Evolutionary conservation across 2,888 invertebrate genomes (phyloP).

Genomic region (Cephus spinipes): DNA sequence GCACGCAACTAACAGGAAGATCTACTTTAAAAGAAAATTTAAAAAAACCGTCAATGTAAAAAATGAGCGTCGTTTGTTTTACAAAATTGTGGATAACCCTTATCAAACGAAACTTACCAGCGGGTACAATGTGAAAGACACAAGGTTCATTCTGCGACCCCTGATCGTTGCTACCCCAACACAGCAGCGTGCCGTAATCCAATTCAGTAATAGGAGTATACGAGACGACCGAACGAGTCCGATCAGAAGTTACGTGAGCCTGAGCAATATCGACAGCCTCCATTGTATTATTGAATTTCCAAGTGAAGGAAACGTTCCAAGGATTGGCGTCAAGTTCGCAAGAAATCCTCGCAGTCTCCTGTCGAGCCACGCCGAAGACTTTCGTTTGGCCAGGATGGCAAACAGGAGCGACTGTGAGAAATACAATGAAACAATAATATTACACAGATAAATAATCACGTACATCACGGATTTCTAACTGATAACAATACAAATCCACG

Average conservation of each 20-base stretch:
- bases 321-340: constrained; percentile 85
- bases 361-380: constrained; percentile 79
- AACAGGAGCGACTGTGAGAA: constrained; percentile 74
- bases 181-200: constrained; percentile 81
- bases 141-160: constrained; percentile 80
- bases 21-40: neutral
- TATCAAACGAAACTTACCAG: constrained; percentile 68
- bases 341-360: constrained; percentile 76
- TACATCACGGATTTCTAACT: neutral
- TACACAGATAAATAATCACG: too few relatives aligned
- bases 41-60: neutral
- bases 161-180: constrained; percentile 81
- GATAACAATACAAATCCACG: neutral
- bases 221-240: constrained; percentile 74
- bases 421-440: neutral
- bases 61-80: neutral
- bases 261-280: constrained; percentile 78
- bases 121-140: constrained; percentile 79
- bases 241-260: constrained; percentile 73
- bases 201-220: constrained; percentile 80
- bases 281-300: constrained; percentile 83
- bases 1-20: neutral
- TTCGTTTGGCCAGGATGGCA: constrained; percentile 78
- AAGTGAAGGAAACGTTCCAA: constrained; percentile 75
- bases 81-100: neutral